phyloP scores from a whole-genome alignment of 2,113 vertebrate species.

The Camelus dromedarius region DNA sequence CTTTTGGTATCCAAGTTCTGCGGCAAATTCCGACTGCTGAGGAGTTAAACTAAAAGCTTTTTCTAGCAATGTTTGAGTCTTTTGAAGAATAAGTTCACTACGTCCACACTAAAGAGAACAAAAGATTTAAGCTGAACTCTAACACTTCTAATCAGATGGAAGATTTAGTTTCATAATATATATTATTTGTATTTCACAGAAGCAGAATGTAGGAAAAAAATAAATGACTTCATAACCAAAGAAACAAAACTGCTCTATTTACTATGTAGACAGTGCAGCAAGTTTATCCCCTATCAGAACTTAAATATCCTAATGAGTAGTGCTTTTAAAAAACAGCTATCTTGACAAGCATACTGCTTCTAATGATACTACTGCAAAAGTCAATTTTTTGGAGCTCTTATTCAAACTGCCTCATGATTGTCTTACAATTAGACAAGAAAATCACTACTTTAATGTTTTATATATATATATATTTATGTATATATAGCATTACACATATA shows the following conservation, averaged over 20 bases:
- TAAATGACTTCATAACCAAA: not conserved
- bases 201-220: not conserved
- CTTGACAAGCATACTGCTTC: not conserved
- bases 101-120: constrained; percentile 92
- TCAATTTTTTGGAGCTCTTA: not conserved
- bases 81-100: constrained; percentile 93
- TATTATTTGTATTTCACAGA: not conserved
- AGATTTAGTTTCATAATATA: not conserved
- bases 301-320: not conserved
- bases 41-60: constrained; percentile 90
- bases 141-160: not conserved
- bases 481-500: not conserved
- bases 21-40: constrained; percentile 92
- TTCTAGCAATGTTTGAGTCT: constrained; percentile 92
- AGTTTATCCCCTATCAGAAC: not conserved
- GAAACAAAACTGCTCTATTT: not conserved
- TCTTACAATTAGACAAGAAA: constrained; percentile 33
- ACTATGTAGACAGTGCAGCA: not conserved
- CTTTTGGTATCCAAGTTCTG: constrained; percentile 96
- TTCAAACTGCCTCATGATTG: not conserved
- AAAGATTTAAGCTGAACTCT: constrained; percentile 26
- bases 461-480: not conserved
- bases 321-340: not conserved
- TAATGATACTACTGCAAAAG: not conserved
- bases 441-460: not conserved